Percentiles rank a stretch among this genome's conserved stretches.
These are phyloP conservation scores for Oligia latruncula DNA, from an alignment of 2,888 invertebrate genomes.

Conservation along the genomic window DNA sequence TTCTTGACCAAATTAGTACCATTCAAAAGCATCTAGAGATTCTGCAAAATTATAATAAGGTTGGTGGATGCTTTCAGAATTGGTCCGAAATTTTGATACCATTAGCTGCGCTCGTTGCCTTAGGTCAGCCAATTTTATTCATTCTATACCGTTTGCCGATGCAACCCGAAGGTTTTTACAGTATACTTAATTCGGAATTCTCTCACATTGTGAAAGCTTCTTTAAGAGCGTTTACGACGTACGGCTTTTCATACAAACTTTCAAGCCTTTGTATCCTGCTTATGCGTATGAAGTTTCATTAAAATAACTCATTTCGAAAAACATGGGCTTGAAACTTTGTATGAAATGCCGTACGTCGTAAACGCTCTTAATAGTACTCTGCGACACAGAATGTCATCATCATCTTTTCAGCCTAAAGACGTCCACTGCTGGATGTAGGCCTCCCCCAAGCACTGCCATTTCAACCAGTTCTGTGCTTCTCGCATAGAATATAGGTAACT, in stretches of 20 bases:
- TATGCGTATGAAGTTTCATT: too few species aligned
- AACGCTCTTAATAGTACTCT: background rate
- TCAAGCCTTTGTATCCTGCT: too few species aligned
- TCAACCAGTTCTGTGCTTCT: too few species aligned
- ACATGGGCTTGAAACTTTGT: too few species aligned
- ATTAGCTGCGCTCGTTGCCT: slow-evolving; percentile 1
- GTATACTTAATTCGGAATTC: background rate
- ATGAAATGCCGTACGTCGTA: too few species aligned
- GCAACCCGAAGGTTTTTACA: background rate
- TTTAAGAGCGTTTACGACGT: too few species aligned
- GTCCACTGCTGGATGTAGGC: too few species aligned
- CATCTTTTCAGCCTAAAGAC: too few species aligned
- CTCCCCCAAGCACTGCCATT: too few species aligned
- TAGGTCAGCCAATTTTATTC: slow-evolving; percentile 17
- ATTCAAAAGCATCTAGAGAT: background rate
- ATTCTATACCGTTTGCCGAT: background rate
- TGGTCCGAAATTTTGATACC: background rate
- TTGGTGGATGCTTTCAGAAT: slow-evolving; percentile 3
- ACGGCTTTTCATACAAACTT: too few species aligned
- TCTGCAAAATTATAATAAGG: background rate
- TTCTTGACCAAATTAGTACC: background rate
- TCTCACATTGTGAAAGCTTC: background rate
- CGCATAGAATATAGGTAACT: background rate
- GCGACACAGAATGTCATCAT: background rate
- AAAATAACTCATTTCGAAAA: too few species aligned